Evolutionary conservation across 1,140 invertebrate species (phyloP).

Genomic region (Aphaenogaster floridana): DNA sequence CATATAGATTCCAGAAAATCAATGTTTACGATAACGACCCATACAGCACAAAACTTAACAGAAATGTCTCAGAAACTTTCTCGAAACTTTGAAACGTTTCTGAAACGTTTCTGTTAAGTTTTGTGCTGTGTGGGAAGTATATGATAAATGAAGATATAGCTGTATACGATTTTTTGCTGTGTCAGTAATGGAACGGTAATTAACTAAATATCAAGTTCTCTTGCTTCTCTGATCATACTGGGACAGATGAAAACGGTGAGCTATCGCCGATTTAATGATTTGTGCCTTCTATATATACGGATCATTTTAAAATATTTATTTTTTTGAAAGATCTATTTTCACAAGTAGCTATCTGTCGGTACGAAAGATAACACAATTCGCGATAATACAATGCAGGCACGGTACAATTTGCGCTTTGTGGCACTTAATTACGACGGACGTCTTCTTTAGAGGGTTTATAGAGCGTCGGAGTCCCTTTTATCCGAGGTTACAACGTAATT

Average conservation of each 20-base stretch:
- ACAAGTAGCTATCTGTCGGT: background rate
- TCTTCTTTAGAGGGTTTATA: constrained; percentile 66
- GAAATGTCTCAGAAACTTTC: too few species aligned
- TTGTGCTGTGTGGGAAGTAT: background rate
- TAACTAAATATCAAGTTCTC: background rate
- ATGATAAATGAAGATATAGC: background rate
- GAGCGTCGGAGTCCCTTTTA: constrained; percentile 61
- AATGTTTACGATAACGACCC: background rate
- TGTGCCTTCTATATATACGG: background rate
- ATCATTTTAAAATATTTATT: background rate
- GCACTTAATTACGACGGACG: constrained; percentile 71
- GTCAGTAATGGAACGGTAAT: background rate
- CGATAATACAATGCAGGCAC: constrained; percentile 33
- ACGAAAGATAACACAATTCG: constrained; percentile 9
- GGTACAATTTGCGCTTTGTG: constrained; percentile 26
- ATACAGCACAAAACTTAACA: too few species aligned
- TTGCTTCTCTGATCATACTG: background rate
- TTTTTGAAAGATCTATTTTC: constrained; percentile 41
- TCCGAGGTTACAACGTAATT: constrained; percentile 72
- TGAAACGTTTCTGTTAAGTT: too few species aligned
- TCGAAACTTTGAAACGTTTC: too few species aligned
- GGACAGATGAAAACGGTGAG: background rate
- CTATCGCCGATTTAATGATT: background rate
- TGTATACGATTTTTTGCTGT: background rate
- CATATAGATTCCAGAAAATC: background rate